A percentile compares a stretch with the other conserved stretches of the same genome.
phyloP scores from a whole-genome alignment of 2,797 vertebrate genomes.

The Enteromius argenteus region DNA sequence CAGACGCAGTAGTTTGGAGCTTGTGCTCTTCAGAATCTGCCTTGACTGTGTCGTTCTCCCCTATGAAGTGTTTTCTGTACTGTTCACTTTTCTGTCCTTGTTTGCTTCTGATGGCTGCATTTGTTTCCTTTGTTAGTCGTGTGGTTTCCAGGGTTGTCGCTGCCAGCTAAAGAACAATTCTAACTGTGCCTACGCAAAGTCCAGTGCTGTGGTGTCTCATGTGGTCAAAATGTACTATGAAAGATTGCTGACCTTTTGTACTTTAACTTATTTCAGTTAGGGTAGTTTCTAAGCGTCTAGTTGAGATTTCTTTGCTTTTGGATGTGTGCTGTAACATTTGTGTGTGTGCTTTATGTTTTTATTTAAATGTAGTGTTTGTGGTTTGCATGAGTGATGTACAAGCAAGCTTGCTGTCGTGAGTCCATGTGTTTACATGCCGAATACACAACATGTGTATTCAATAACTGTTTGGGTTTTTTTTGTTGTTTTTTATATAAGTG shows the following conservation, averaged over 20 bases:
- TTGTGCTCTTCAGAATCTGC: conserved; percentile 77
- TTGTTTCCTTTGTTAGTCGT: conserved; percentile 78
- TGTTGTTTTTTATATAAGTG: neutral
- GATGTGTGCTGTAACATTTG: conserved; percentile 49
- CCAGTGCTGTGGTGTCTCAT: conserved; percentile 76
- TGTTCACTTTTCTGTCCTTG: conserved; percentile 76
- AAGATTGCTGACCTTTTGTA: conserved; percentile 9
- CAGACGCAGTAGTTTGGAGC: conserved; percentile 38
- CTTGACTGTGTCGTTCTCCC: conserved; percentile 75
- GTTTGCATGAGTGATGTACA: conserved; percentile 66
- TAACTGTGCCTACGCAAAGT: conserved; percentile 82
- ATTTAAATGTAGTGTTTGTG: conserved; percentile 45
- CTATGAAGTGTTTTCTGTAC: conserved; percentile 78
- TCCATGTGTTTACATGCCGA: conserved; percentile 48
- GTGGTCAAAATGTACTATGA: conserved; percentile 32
- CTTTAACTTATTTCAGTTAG: conserved; percentile 19
- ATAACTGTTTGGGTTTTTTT: neutral
- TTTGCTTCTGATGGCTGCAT: conserved; percentile 79
- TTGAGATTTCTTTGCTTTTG: conserved; percentile 64
- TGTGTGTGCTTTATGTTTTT: conserved; percentile 62
- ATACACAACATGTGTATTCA: conserved; percentile 40
- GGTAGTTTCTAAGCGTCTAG: conserved; percentile 32
- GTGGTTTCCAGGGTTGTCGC: conserved; percentile 83
- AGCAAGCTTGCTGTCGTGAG: conserved; percentile 15
- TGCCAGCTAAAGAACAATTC: conserved; percentile 73